These are phyloP conservation scores for Psittacula echo DNA, from an alignment of 2,797 vertebrate genomes.

Conservation along the genomic window DNA sequence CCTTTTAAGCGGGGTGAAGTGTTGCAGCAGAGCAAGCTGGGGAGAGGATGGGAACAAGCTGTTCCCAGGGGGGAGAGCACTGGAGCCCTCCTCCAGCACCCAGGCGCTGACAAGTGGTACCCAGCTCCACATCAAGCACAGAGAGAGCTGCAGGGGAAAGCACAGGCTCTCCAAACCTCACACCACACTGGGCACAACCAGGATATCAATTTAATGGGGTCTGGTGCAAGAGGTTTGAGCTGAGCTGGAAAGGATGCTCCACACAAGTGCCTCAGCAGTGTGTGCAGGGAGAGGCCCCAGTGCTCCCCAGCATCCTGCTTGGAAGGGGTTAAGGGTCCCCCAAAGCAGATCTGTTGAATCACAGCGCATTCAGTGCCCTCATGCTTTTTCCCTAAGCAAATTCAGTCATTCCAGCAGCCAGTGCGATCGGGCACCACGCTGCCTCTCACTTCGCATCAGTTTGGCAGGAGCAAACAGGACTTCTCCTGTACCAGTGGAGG, in stretches of 20 bases:
- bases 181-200: rapidly evolving
- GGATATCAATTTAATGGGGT: rapidly evolving
- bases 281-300: rapidly evolving
- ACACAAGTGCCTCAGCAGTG: rapidly evolving
- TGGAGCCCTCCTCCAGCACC: background rate
- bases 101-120: background rate
- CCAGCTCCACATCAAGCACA: rapidly evolving
- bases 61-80: background rate
- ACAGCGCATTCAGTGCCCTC: rapidly evolving
- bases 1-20: background rate
- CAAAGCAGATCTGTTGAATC: rapidly evolving
- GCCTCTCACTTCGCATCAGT: background rate
- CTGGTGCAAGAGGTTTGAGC: rapidly evolving
- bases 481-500: background rate
- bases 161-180: rapidly evolving
- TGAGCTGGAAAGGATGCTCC: background rate
- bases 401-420: rapidly evolving
- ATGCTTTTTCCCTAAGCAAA: rapidly evolving
- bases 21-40: background rate
- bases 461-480: background rate
- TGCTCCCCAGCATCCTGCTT: background rate
- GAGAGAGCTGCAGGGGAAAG: rapidly evolving
- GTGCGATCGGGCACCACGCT: rapidly evolving
- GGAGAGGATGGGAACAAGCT: background rate
- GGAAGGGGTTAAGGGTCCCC: background rate